A percentile compares a stretch with the other conserved stretches of the same genome.
phyloP scores from a whole-genome alignment of 1,140 invertebrate genomes.

The Dreissena rostriformis region DNA sequence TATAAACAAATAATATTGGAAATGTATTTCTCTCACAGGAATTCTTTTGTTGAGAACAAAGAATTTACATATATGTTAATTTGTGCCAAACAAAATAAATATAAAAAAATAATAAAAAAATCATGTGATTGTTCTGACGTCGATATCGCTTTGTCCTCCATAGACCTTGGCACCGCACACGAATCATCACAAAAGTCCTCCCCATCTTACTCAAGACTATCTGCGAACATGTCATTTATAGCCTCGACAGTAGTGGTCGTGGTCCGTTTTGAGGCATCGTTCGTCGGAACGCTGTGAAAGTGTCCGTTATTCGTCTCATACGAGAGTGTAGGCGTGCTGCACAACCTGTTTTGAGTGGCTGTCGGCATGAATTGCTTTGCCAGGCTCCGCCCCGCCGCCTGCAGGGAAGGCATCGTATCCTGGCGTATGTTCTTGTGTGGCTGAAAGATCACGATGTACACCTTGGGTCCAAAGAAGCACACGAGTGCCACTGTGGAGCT shows the following conservation, averaged over 20 bases:
- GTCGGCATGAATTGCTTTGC: slow-evolving; percentile 50
- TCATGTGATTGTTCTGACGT: slow-evolving; percentile 49
- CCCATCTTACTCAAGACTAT: slow-evolving; percentile 64
- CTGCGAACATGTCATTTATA: slow-evolving; percentile 65
- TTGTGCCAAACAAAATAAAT: too few relatives aligned
- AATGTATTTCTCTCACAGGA: too few relatives aligned
- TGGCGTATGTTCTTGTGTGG: slow-evolving; percentile 89
- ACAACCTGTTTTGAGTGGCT: slow-evolving; percentile 51
- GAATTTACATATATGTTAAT: too few relatives aligned
- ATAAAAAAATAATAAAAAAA: background rate
- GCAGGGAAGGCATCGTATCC: slow-evolving; percentile 62
- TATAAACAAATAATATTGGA: too few relatives aligned
- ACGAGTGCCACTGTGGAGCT: slow-evolving; percentile 90
- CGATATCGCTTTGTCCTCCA: slow-evolving; percentile 54
- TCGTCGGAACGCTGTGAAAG: slow-evolving; percentile 29
- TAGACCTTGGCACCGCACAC: slow-evolving; percentile 42
- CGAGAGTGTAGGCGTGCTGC: slow-evolving; percentile 48
- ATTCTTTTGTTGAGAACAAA: too few relatives aligned
- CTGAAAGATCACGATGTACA: slow-evolving; percentile 89
- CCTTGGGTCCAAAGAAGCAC: slow-evolving; percentile 90
- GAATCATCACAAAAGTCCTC: slow-evolving; percentile 54
- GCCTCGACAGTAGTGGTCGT: slow-evolving; percentile 60
- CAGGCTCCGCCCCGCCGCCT: slow-evolving; percentile 52
- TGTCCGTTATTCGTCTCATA: slow-evolving; percentile 47
- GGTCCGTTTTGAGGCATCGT: slow-evolving; percentile 40